phyloP scores from a whole-genome alignment of 1,140 invertebrate genomes.

The Listronotus oregonensis region DNA sequence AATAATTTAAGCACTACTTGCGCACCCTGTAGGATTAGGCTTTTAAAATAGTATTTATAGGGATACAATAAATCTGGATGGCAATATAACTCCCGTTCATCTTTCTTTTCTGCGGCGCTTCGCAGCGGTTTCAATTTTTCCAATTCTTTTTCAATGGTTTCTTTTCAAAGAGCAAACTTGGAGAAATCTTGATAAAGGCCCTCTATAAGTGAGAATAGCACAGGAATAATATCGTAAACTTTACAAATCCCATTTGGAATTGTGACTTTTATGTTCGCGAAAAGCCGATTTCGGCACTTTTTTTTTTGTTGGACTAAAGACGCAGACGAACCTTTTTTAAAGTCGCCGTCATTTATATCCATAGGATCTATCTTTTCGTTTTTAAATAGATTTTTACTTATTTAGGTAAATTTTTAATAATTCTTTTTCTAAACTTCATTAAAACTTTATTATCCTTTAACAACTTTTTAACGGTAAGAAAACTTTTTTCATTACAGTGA shows the following conservation, averaged over 20 bases:
- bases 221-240: slow-evolving; percentile 58
- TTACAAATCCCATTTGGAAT: slow-evolving; percentile 58
- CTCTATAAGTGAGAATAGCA: slow-evolving; percentile 56
- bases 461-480: too few relatives aligned
- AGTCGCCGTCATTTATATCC: too few relatives aligned
- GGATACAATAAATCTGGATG: slow-evolving; percentile 41
- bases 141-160: slow-evolving; percentile 51
- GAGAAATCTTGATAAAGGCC: slow-evolving; percentile 55
- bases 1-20: too few relatives aligned
- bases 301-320: slow-evolving; percentile 43
- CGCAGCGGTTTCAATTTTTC: slow-evolving; percentile 49
- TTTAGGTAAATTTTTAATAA: too few relatives aligned
- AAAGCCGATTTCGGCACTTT: slow-evolving; percentile 48
- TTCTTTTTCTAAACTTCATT: not conserved
- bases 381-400: too few relatives aligned
- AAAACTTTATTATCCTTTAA: too few relatives aligned
- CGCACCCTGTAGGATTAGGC: too few relatives aligned
- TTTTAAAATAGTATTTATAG: slow-evolving; percentile 21
- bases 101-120: slow-evolving; percentile 32
- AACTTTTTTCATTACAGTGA: too few relatives aligned
- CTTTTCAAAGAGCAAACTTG: too few relatives aligned
- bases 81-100: slow-evolving; percentile 43
- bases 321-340: too few relatives aligned
- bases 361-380: too few relatives aligned
- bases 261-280: slow-evolving; percentile 57